phyloP scores from a whole-genome alignment of 2,113 vertebrate species.

The Dendropsophus ebraccatus region DNA sequence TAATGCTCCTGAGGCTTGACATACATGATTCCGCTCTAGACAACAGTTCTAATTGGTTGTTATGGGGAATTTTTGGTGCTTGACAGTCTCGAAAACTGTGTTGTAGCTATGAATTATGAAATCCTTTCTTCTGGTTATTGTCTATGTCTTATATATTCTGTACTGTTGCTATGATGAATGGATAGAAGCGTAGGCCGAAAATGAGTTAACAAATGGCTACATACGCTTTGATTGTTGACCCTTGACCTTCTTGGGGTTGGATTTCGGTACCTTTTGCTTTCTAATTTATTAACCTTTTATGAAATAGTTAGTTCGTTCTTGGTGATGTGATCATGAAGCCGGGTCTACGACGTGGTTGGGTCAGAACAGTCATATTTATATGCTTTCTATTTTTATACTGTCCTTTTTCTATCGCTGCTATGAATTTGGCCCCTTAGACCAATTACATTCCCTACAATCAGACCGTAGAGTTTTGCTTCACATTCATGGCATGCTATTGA shows the following conservation, averaged over 20 bases:
- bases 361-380: background rate
- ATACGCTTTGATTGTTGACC: background rate
- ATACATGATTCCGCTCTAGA: background rate
- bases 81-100: background rate
- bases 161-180: background rate
- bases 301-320: background rate
- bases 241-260: no score
- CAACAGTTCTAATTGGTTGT: conserved; percentile 4
- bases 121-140: background rate
- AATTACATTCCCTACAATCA: background rate
- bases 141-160: background rate
- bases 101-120: background rate
- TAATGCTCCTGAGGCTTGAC: background rate
- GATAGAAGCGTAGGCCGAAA: background rate
- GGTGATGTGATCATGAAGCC: background rate
- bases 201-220: background rate
- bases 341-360: background rate
- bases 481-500: conserved; percentile 15
- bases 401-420: background rate
- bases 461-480: background rate
- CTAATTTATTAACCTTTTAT: background rate
- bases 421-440: background rate
- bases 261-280: background rate
- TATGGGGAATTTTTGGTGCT: background rate
- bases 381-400: background rate